Percentiles rank a stretch among this genome's conserved stretches.
Evolutionary conservation across 2,113 vertebrate genomes (phyloP).

Genomic region (Elephas maximus): DNA sequence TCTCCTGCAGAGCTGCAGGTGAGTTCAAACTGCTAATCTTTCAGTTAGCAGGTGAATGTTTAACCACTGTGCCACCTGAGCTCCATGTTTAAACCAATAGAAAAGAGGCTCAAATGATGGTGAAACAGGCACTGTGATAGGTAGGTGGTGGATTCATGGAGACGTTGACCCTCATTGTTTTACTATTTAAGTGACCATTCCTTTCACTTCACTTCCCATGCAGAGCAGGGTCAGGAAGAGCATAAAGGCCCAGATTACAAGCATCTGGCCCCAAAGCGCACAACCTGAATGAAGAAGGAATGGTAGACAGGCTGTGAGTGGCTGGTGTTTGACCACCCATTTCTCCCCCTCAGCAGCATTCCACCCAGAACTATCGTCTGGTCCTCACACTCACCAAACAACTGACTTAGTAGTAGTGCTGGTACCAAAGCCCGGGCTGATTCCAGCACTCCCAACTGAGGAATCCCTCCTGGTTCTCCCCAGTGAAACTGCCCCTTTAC

Average conservation of each 20-base stretch:
- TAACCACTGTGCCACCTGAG: no score
- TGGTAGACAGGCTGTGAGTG: neutral
- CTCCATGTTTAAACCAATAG: neutral
- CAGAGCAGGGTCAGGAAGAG: neutral
- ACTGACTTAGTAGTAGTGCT: neutral
- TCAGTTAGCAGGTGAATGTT: neutral
- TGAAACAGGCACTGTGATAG: neutral
- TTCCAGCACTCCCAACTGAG: neutral
- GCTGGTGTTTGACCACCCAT: neutral
- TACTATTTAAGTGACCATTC: conserved; percentile 24
- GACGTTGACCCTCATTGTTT: neutral
- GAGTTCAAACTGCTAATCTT: neutral
- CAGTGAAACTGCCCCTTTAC: neutral
- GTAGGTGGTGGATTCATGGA: neutral
- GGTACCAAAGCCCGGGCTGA: neutral
- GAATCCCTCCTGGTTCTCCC: neutral
- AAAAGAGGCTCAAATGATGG: conserved; percentile 20
- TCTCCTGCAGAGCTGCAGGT: neutral
- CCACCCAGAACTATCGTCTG: neutral
- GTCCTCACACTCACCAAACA: neutral
- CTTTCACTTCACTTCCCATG: conserved; percentile 38
- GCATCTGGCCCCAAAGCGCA: neutral
- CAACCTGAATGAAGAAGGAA: neutral
- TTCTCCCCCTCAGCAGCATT: neutral
- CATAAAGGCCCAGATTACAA: conserved; percentile 23